These are phyloP conservation scores for Phortica magna DNA, from an alignment of 2,888 invertebrate genomes.

Conservation along the genomic window DNA sequence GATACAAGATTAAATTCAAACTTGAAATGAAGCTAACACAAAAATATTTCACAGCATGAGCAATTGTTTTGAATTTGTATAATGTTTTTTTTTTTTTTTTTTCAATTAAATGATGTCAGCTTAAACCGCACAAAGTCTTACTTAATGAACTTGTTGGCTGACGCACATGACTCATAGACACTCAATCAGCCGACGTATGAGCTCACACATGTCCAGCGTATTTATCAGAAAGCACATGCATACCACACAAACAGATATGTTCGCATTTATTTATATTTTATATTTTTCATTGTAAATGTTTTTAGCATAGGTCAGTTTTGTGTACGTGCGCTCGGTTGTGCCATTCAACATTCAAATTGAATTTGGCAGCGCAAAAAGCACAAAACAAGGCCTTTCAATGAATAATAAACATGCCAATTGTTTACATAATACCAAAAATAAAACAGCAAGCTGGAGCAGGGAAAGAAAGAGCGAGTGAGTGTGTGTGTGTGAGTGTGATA, in stretches of 20 bases:
- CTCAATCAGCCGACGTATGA: neutral
- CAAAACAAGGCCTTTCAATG: conserved; percentile 7
- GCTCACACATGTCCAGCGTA: neutral
- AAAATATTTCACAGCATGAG: neutral
- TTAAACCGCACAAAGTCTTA: neutral
- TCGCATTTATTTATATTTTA: neutral
- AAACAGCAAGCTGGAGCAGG: neutral
- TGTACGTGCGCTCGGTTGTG: conserved; percentile 2
- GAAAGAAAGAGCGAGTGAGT: neutral
- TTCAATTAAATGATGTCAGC: conserved; percentile 23
- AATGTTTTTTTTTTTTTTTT: neutral
- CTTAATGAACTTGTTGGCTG: neutral
- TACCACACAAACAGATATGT: neutral
- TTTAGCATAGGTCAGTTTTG: conserved; percentile 29
- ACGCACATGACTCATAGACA: neutral
- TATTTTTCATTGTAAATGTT: neutral
- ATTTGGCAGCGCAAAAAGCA: conserved; percentile 18
- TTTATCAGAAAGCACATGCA: neutral
- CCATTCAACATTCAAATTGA: conserved; percentile 9
- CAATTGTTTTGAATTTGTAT: neutral
- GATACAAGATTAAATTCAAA: too few species aligned
- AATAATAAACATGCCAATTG: conserved; percentile 15
- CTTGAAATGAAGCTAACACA: neutral
- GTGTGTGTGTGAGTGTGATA: too few species aligned
- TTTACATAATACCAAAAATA: neutral